Conservation (phyloP, 2,113 vertebrate genomes). For the Triplophysa rosa region DNA sequence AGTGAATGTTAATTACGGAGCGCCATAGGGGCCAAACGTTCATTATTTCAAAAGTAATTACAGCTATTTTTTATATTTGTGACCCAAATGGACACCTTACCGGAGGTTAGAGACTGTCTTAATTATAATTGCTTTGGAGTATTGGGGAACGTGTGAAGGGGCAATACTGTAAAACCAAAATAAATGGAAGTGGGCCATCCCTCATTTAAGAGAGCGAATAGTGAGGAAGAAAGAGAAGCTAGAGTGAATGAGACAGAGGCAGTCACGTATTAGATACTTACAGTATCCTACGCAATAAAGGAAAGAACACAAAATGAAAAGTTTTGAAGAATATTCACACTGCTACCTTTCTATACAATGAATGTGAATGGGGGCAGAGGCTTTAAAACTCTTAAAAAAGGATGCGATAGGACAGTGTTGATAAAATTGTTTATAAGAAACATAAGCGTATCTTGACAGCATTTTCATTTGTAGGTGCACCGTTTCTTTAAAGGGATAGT, state of each 20-base stretch:
- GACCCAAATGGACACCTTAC: constrained; percentile 48
- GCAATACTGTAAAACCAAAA: constrained; percentile 5
- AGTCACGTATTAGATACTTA: neutral
- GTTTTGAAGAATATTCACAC: no score
- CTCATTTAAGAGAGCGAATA: neutral
- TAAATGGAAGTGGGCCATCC: constrained; percentile 16
- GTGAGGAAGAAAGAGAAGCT: neutral
- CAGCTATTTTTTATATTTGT: constrained; percentile 52
- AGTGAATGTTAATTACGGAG: constrained; percentile 70
- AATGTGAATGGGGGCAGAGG: neutral
- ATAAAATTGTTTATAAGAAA: no score
- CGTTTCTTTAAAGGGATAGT: no score
- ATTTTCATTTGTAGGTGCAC: no score
- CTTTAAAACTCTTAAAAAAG: no score
- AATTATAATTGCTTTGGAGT: constrained; percentile 47
- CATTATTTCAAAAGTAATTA: constrained; percentile 74
- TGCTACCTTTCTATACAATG: neutral
- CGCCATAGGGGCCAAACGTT: constrained; percentile 66
- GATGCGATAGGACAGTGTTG: no score
- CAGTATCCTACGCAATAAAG: neutral
- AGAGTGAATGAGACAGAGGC: neutral
- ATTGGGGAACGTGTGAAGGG: constrained; percentile 23
- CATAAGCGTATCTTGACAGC: no score
- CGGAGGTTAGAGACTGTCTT: constrained; percentile 23
- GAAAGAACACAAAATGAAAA: neutral